Evolutionary conservation across 2,113 vertebrate genomes (phyloP).

Genomic region (Epinephelus lanceolatus): DNA sequence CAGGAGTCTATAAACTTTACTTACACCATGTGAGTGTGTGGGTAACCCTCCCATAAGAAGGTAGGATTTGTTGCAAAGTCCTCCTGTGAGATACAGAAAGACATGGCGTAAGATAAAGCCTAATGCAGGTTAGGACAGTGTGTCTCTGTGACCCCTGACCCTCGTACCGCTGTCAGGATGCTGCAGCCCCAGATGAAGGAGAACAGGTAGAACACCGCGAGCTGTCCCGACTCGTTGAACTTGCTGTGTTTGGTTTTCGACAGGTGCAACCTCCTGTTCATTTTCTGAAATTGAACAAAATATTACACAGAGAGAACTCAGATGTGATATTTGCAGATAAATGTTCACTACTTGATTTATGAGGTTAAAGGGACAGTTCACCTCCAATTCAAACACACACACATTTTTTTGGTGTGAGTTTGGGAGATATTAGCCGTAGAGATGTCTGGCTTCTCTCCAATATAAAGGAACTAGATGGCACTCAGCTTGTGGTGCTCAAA

Average conservation of each 20-base stretch:
- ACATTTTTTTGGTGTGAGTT: too few relatives aligned
- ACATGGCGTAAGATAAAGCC: conserved; percentile 18
- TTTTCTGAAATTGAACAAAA: conserved; percentile 84
- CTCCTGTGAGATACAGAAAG: conserved; percentile 78
- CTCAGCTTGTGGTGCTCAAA: too few relatives aligned
- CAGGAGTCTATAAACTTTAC: conserved; percentile 50
- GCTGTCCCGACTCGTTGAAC: conserved; percentile 90
- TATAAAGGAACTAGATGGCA: too few relatives aligned
- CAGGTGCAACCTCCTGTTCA: conserved; percentile 87
- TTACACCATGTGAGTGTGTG: conserved; percentile 89
- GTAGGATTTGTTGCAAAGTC: conserved; percentile 87
- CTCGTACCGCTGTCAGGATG: conserved; percentile 87
- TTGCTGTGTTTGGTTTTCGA: conserved; percentile 92
- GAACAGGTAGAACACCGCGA: conserved; percentile 88
- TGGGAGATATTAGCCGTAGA: too few relatives aligned
- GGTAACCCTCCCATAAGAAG: conserved; percentile 89
- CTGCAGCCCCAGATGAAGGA: conserved; percentile 90
- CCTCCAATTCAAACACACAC: too few relatives aligned
- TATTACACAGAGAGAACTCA: background rate
- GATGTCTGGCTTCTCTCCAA: too few relatives aligned
- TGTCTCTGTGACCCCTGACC: background rate
- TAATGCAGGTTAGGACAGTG: background rate
- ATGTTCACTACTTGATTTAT: background rate
- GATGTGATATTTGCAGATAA: background rate
- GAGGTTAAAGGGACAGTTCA: background rate